Conservation (phyloP, 1,140 invertebrate species). For the Drosophila hydei region DNA sequence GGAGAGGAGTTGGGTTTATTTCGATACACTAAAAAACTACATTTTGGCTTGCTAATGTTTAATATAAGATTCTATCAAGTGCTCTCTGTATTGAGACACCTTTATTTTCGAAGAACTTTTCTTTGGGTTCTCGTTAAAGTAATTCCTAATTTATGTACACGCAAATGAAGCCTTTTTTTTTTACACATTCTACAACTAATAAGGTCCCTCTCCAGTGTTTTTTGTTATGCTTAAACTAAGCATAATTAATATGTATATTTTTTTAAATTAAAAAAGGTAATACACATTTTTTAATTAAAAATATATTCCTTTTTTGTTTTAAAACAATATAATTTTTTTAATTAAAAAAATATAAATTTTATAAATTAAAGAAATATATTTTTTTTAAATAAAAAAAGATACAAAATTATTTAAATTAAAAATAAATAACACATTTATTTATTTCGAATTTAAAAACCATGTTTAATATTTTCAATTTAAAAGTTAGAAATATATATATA, state of each 20-base stretch:
- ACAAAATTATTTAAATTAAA: too few relatives aligned
- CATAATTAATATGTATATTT: constrained; percentile 1
- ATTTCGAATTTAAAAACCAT: constrained; percentile 15
- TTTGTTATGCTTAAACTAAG: constrained; percentile 17
- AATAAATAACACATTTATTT: constrained; percentile 24
- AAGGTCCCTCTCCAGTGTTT: constrained; percentile 80
- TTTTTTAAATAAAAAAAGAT: too few relatives aligned
- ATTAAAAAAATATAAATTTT: too few relatives aligned
- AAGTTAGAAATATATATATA: too few relatives aligned
- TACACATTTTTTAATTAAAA: too few relatives aligned
- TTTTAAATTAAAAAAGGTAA: background rate
- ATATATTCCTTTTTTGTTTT: too few relatives aligned
- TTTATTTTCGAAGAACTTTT: constrained; percentile 1
- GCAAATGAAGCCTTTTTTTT: constrained; percentile 36
- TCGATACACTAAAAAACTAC: constrained; percentile 41
- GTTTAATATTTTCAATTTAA: too few relatives aligned
- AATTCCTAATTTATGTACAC: constrained; percentile 49
- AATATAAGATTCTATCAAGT: constrained; percentile 7
- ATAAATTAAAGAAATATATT: too few relatives aligned
- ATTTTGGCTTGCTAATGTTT: constrained; percentile 18
- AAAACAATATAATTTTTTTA: too few relatives aligned
- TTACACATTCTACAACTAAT: constrained; percentile 72
- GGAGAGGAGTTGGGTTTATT: constrained; percentile 69
- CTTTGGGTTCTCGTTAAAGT: constrained; percentile 9
- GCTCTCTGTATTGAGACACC: background rate